These are phyloP conservation scores for Catharus minimus DNA, from an alignment of 2,113 vertebrate species.

Conservation along the genomic window DNA sequence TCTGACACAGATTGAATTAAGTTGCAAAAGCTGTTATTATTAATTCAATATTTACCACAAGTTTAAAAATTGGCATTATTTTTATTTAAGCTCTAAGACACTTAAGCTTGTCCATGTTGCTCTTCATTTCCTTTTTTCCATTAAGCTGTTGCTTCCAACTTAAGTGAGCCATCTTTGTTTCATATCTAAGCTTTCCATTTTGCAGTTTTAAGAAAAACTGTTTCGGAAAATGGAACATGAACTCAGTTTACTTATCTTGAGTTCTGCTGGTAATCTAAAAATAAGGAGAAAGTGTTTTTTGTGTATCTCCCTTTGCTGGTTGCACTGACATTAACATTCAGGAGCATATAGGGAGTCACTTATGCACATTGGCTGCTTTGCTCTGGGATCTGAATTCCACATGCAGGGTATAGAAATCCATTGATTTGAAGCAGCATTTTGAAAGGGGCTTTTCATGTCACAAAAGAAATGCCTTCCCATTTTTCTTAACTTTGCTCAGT, in stretches of 20 bases:
- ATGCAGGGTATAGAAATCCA: not conserved
- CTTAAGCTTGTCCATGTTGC: not conserved
- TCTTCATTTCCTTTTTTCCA: not conserved
- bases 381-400: constrained; percentile 17
- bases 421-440: constrained; percentile 28
- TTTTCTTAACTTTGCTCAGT: constrained; percentile 26
- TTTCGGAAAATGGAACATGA: not conserved
- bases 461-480: constrained; percentile 15
- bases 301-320: not conserved
- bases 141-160: not conserved
- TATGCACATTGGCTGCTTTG: constrained; percentile 21
- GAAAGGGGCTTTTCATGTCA: constrained; percentile 39
- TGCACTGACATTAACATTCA: constrained; percentile 34
- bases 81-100: not conserved
- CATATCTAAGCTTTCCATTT: not conserved
- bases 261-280: not conserved
- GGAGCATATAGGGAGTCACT: not conserved
- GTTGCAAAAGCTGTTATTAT: not conserved
- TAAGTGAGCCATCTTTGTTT: not conserved
- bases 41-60: not conserved
- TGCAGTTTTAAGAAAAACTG: not conserved
- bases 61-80: not conserved
- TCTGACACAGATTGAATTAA: not conserved
- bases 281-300: not conserved
- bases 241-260: not conserved